Conservation (phyloP, 1,140 invertebrate genomes). For the Tetraneura akinire region DNA sequence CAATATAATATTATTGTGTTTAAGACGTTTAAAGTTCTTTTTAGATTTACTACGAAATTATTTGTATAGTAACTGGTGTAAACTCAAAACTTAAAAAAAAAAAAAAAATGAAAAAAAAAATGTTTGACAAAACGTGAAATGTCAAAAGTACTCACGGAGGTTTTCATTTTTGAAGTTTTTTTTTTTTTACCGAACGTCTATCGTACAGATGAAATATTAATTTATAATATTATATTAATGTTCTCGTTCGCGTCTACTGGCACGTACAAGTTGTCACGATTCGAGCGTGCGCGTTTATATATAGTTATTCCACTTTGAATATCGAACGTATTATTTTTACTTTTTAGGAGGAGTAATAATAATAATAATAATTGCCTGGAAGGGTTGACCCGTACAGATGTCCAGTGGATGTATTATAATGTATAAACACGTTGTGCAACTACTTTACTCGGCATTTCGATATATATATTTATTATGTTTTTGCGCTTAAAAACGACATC, state of each 20-base stretch:
- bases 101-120: no score
- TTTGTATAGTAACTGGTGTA: no score
- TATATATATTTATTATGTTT: no score
- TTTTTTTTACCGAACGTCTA: no score
- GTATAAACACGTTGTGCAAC: conserved; percentile 5
- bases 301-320: neutral
- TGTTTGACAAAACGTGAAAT: no score
- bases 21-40: no score
- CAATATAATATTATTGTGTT: no score
- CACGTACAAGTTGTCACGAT: neutral
- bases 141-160: conserved; percentile 23
- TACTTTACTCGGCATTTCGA: neutral
- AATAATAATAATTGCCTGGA: neutral
- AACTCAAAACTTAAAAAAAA: no score
- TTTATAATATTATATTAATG: neutral
- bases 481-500: no score
- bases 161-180: conserved; percentile 14
- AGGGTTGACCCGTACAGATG: conserved; percentile 37
- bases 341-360: conserved; percentile 9
- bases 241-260: neutral
- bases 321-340: neutral
- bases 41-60: no score
- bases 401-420: neutral
- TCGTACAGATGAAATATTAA: neutral
- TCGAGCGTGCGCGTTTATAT: neutral